Evolutionary conservation across 2,888 invertebrate species (phyloP), one percentile per base, ranked within the genome.

Genomic region (Xestia ashworthii): DNA sequence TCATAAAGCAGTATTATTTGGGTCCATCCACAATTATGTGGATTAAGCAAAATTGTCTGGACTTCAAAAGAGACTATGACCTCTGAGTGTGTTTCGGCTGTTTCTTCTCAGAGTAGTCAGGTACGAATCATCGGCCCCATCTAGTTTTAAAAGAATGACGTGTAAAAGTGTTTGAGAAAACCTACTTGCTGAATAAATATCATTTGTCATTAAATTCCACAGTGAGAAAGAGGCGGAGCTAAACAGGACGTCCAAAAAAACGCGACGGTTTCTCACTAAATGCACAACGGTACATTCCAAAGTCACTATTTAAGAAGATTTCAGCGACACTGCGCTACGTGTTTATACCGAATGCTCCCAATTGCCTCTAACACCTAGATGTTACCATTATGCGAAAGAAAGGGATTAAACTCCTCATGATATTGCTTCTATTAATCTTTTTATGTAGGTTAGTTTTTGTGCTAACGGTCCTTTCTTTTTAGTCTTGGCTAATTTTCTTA

Each of bases 241-340:
- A 5, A 4, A 55, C 55, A 5, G 14, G 60, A 6, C 8, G 16
- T 60, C 3, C 3, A 32, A 32, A 60, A 53, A 48, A 38, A 48
- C 19, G 48, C 48, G 0, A 0, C 78, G 55, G 19, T 22, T 16
- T 3, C 55, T 46, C 0, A 22, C 3, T 48, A 68, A 78, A 71
- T 81, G 5, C n/a, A 0, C 0, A 25, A 9, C 68, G 41, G 19
- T 82, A 76, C 44, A 76, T 84, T 86, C 9, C 72, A 50, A 11
- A 53, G 75, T 46, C 72, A 71, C 82, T 84, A 77, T 88, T 89
- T 82, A 81, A 88, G 88, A 86, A 82, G 86, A 88, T 82, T 89
- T 89, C 41, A 71, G 78, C 78, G 71, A 75, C 76, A 86, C 50
- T 81, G 38, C 50, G 48, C 67, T 78, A 79, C 78, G 82, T 76